Evolutionary conservation across 1,140 invertebrate species (phyloP).

Genomic region (Druon quercuslanigerum): DNA sequence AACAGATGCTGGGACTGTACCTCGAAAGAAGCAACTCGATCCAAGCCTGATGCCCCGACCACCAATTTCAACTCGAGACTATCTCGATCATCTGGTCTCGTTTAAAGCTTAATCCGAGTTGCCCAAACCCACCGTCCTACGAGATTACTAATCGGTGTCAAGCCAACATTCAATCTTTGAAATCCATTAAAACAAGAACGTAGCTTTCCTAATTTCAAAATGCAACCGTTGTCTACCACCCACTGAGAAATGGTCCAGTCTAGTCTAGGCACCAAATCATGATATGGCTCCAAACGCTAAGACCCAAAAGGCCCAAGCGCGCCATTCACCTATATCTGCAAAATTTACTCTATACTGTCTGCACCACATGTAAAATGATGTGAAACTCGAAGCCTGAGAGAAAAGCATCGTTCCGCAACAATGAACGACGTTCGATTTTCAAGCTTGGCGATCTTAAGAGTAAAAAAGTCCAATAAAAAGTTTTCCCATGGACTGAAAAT

Average conservation of each 20-base stretch:
- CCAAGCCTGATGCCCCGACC: no score
- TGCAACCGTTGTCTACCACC: neutral
- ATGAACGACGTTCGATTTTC: neutral
- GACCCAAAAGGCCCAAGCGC: neutral
- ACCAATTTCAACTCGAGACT: no score
- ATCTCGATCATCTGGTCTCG: neutral
- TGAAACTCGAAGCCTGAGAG: constrained; percentile 12
- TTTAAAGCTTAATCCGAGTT: neutral
- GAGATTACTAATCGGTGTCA: neutral
- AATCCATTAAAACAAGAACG: neutral
- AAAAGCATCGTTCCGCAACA: neutral
- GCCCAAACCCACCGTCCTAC: neutral
- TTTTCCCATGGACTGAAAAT: no score
- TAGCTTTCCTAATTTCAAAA: constrained; percentile 12
- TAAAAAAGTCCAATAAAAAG: no score
- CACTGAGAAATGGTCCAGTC: constrained; percentile 13
- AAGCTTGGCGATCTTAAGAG: no score
- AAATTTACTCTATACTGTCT: neutral
- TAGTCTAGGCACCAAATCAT: neutral
- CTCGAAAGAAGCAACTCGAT: no score
- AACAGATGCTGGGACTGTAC: no score
- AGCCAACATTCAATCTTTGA: neutral
- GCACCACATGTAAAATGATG: neutral
- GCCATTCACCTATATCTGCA: neutral
- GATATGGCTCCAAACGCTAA: no score